Base-by-base conservation (phyloP, 2,113 vertebrate species). In the Ageneiosus marmoratus region DNA sequence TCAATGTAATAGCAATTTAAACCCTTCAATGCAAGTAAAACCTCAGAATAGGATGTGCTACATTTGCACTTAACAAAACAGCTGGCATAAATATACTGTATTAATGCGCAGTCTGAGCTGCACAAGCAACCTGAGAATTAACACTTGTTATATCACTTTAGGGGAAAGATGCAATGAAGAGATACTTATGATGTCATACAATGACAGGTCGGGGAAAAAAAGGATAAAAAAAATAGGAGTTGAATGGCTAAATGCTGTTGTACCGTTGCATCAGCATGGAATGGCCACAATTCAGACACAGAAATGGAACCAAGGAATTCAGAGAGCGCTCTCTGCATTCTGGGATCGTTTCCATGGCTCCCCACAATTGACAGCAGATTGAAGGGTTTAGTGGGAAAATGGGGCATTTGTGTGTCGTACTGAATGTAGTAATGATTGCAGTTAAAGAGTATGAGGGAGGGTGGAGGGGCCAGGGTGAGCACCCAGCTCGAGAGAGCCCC, bases 341-440 rank as follows among this genome's bases (percentile, higher is more conserved):
- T 89, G 41, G 29, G 78, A 56, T 44, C 69, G 90, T 95, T 91
- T 86, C 93, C 92, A 93, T 91, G 93, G 90, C 79, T 41, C 69
- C 89, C 63, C 51, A 89, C 90, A 91, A 90, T 92, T 89, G 88
- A 90, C 91, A 89, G 83, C 91, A 92, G 92, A 93, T 93, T 93
- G 87, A 91, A 91, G 92, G 89, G 89, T 93, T 92, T 84, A 92
- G 91, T 93, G 93, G 92, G 91, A 93, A 94, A 91, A 88, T 85
- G 85, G 89, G 83, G 83, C 74, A 65, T 91, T 91, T 89, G 88
- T 92, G 86, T 90, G 85, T 81, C 88, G 78, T 87, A 84, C 85
- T 89, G 89, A 90, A 89, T 83, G 79, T 82, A 87, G 86, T 91
- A 92, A 91, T 90, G 90, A 90, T 81, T 89, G 82, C 84, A 77